Evolutionary conservation across 2,797 vertebrate species (phyloP).

Genomic region (Mus minutoides): DNA sequence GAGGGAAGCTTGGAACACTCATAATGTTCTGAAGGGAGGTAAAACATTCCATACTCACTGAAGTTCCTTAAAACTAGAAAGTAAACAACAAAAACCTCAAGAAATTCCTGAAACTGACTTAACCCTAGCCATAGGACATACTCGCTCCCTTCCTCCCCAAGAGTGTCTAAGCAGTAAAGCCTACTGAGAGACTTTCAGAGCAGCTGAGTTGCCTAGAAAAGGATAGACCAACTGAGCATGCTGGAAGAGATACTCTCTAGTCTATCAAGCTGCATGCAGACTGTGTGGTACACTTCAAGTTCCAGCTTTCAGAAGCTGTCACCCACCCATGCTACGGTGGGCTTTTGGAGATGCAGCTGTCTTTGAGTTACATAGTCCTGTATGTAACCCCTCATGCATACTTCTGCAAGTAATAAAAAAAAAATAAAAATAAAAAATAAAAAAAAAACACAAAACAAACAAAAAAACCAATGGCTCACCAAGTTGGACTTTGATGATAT

Average conservation of each 20-base stretch:
- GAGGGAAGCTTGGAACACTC: neutral
- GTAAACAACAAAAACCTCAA: neutral
- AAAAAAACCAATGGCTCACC: neutral
- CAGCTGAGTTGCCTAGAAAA: neutral
- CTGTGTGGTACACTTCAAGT: neutral
- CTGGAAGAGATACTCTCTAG: neutral
- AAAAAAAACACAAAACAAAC: no score
- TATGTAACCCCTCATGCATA: neutral
- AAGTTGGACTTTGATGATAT: neutral
- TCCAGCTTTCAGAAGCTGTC: neutral
- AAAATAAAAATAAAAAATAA: no score
- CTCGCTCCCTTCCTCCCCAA: neutral
- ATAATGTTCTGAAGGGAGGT: neutral
- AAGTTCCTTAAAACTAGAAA: neutral
- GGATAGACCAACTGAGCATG: neutral
- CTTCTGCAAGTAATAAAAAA: neutral
- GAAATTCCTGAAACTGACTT: neutral
- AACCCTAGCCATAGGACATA: neutral
- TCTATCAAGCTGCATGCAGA: neutral
- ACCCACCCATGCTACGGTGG: neutral
- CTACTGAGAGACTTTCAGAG: neutral
- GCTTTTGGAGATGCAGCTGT: neutral
- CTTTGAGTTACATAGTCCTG: neutral
- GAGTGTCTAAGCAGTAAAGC: neutral
- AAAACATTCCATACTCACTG: neutral